Base-by-base conservation (phyloP, 2,888 invertebrate species). In the Calliphora vomitoria region DNA sequence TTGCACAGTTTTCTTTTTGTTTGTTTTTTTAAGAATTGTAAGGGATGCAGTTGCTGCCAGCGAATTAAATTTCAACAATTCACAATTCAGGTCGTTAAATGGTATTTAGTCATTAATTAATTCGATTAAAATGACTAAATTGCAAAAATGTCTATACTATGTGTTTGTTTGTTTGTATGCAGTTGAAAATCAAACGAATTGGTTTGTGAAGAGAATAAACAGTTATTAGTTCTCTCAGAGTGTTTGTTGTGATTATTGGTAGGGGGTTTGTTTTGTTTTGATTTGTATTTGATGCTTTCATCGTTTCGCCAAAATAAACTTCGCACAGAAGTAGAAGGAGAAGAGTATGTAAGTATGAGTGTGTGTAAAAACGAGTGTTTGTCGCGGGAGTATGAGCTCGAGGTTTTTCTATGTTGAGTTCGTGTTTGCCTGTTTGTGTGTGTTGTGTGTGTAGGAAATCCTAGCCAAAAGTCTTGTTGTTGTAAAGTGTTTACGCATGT, bases 261-360 rank as follows among this genome's bases (percentile, higher is more conserved):
- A 25, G 8, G 41, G 55, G 44, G 44, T 13, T 44, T 50, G 50
- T 50, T 47, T 47, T 1, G 47, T 47, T n/a, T 44, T 41, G 5
- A 11, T 41, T 41, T 44, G 13, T 44, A 15, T 31, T 41, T 64
- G 20, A 31, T 5, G 15, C n/a, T 68, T 55, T 50, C 58, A 64
- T 35, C 4, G 18, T n/a, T 53, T 66, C 18, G 31, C 8, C 18
- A 38, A 41, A 25, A 44, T 50, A 64, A 83, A 62, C 62, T 53
- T 64, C 11, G 78, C 83, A 83, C 83, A 83, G 78, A 83, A 25
- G n/a, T n/a, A 64, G 41, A 60, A 50, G 31, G 2, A 68, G 47
- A 50, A 47, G 8, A 68, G 38, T 53, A 55, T 55, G 4, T 55
- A 20, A 50, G 50, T n/a, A n/a, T n/a, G 50, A 35, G 41, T 31